Conservation (phyloP, 2,888 invertebrate genomes). For the Acanthosepion lycidas region DNA sequence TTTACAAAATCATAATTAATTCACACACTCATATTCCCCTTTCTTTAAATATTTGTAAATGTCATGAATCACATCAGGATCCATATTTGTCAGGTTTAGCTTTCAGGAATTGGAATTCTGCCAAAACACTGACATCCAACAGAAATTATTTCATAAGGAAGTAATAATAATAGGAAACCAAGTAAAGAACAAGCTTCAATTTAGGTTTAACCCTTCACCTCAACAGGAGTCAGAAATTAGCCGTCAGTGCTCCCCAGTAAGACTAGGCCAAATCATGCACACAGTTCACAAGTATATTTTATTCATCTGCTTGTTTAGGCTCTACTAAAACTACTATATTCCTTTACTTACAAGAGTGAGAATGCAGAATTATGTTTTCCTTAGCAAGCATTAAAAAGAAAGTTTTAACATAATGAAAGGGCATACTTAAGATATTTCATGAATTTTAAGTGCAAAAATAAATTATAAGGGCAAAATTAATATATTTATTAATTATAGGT, state of each 20-base stretch:
- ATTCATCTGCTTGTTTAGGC: no score
- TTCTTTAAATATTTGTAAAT: not conserved
- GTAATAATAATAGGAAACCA: not conserved
- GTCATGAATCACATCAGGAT: constrained; percentile 15
- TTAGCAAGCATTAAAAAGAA: no score
- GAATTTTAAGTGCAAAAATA: no score
- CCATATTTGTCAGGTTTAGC: not conserved
- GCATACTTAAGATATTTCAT: no score
- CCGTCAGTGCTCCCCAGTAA: not conserved
- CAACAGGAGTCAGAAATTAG: not conserved
- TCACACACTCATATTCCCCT: not conserved
- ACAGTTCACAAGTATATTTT: no score
- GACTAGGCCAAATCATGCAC: no score
- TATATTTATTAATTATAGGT: no score
- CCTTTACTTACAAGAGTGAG: no score
- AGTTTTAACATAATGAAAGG: no score
- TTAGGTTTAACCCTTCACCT: not conserved
- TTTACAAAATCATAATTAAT: not conserved
- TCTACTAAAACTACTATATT: no score
- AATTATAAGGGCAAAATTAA: no score
- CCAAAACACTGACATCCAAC: not conserved
- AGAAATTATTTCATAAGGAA: not conserved
- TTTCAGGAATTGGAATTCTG: not conserved
- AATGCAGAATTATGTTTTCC: no score
- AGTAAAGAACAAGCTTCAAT: not conserved